These are phyloP conservation scores for Caenorhabditis parvicauda DNA, from an alignment of 2,888 invertebrate species.

Conservation along the genomic window DNA sequence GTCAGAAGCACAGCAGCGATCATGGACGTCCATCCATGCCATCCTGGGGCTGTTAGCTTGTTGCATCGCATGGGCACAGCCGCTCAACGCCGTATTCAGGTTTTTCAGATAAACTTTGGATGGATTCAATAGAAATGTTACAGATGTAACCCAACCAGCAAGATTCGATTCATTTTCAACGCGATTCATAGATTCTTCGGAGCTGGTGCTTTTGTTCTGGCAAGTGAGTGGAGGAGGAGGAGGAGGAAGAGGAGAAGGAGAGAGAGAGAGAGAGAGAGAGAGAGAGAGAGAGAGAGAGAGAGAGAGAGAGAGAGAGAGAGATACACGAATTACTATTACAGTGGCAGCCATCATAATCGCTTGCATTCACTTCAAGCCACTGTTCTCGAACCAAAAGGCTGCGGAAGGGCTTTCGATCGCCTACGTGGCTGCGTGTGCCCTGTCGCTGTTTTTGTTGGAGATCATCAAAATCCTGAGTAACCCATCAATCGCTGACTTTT, in stretches of 20 bases:
- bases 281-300: not conserved
- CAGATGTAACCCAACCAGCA: constrained; percentile 30
- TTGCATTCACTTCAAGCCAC: constrained; percentile 27
- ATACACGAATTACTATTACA: too few species aligned
- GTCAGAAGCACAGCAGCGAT: constrained; percentile 22
- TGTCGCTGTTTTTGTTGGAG: constrained; percentile 30
- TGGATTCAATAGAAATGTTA: not conserved
- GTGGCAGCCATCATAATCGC: constrained; percentile 42
- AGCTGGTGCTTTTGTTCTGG: constrained; percentile 29
- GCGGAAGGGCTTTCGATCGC: constrained; percentile 42
- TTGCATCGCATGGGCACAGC: constrained; percentile 45
- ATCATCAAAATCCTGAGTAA: constrained; percentile 10
- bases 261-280: not conserved
- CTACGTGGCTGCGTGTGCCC: constrained; percentile 25
- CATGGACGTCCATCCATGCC: constrained; percentile 38
- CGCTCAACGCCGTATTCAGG: constrained; percentile 32
- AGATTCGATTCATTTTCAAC: constrained; percentile 34
- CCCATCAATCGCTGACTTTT: too few species aligned
- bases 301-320: too few species aligned
- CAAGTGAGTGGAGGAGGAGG: constrained; percentile 11
- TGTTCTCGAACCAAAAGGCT: constrained; percentile 35
- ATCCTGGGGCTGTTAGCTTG: constrained; percentile 43
- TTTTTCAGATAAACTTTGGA: not conserved
- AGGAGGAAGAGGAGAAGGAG: not conserved
- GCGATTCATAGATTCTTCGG: constrained; percentile 42